Base-by-base conservation (phyloP, 2,797 vertebrate species). In the Tapera naevia region DNA sequence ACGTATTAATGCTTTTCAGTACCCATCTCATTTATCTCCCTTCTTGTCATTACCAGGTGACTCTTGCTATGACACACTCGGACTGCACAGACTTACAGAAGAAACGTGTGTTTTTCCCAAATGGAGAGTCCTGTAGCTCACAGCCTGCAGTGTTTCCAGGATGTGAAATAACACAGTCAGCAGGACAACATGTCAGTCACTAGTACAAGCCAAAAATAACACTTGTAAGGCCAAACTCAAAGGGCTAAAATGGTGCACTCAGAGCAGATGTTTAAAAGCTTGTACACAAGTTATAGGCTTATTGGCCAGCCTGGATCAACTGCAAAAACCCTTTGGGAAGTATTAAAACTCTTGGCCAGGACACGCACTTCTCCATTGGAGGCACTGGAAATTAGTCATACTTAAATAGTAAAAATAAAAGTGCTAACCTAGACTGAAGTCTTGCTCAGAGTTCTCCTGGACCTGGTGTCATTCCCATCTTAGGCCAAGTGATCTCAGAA, bases 131-230 rank as follows among this genome's bases (percentile, higher is more conserved):
- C 94, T 67, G 14, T 58, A 93, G 94, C 92, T 97, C 80, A 56
- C 83, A 94, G 71, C 83, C 75, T 43, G 80, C 80, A 45, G 90
- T 14, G 33, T 94, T 81, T 93, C 82, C 90, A 91, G 66, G 80
- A 93, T 88, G 79, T 93, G 88, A 76, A 94, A 94, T 95, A 96
- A 96, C 86, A 93, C 75, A 92, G 81, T 76, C 93, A 96, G 92
- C 91, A 96, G 95, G 93, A 89, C 93, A 96, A 94, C 95, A 75
- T 95, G 94, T 94, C 96, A 96, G 92, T 94, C 53, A 70, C 84
- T 64, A 74, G 73, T 72, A 71, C 7, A 33, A 78, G 92, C 93
- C 94, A 94, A 91, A 97, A 96, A 97, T 94, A 97, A 89, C 86
- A 91, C 1, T 4, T 76, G 71, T 79, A 76, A 76, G 85, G 75